Evolutionary conservation across 2,888 invertebrate species (phyloP).

Genomic region (Ennomos quercinarius): DNA sequence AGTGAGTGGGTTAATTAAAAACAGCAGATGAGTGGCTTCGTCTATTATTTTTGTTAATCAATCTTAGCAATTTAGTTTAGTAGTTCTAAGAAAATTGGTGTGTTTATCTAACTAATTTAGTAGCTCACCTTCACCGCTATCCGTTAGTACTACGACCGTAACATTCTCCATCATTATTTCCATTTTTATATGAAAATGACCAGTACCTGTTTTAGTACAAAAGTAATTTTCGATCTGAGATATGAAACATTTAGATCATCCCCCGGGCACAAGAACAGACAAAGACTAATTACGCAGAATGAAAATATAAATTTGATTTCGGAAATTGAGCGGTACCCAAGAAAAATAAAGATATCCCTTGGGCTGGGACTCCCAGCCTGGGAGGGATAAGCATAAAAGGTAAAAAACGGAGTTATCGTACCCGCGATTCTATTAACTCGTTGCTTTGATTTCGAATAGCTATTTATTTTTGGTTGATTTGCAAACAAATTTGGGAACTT

Average conservation of each 20-base stretch:
- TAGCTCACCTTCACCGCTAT: too few species aligned
- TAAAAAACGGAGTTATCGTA: slow-evolving; percentile 10
- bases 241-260: slow-evolving; percentile 37
- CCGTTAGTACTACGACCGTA: too few species aligned
- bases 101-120: too few species aligned
- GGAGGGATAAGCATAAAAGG: background rate
- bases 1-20: too few species aligned
- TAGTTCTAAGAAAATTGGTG: too few species aligned
- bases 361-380: slow-evolving; percentile 16
- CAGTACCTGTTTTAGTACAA: too few species aligned
- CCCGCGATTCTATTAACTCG: slow-evolving; percentile 17
- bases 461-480: slow-evolving; percentile 8
- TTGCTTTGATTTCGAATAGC: slow-evolving; percentile 25
- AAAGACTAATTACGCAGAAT: slow-evolving; percentile 48
- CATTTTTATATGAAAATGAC: too few species aligned
- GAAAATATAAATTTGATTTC: slow-evolving; percentile 48
- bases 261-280: slow-evolving; percentile 37
- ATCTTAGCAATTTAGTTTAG: too few species aligned
- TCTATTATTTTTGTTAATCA: too few species aligned
- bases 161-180: too few species aligned
- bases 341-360: slow-evolving; percentile 32
- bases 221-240: slow-evolving; percentile 13
- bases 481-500: slow-evolving; percentile 15
- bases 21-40: too few species aligned
- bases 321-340: slow-evolving; percentile 30